Conservation (phyloP, 2,888 invertebrate species). For the Onchidella celtica region DNA sequence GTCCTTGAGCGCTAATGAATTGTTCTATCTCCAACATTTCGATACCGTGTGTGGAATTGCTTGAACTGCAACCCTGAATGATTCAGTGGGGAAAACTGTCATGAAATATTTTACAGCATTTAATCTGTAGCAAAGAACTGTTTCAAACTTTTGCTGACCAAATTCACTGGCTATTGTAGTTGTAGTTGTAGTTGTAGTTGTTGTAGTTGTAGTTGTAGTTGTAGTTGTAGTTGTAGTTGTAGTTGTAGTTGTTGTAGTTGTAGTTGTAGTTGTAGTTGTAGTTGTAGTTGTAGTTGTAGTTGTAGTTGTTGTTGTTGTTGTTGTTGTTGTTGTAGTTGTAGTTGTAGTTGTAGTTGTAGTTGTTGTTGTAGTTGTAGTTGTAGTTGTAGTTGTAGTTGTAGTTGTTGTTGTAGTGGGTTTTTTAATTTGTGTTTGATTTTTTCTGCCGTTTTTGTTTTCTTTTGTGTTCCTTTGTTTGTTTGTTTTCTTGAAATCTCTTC, state of each 20-base stretch:
- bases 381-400: conserved; percentile 1
- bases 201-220: conserved; percentile 1
- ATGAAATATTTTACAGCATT: too few species aligned
- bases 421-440: too few species aligned
- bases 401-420: neutral
- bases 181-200: conserved; percentile 1
- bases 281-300: conserved; percentile 1
- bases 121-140: too few species aligned
- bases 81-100: too few species aligned
- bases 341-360: conserved; percentile 1
- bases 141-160: neutral
- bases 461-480: too few species aligned
- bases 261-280: conserved; percentile 1
- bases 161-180: neutral
- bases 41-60: too few species aligned
- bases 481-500: too few species aligned
- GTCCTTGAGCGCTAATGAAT: too few species aligned
- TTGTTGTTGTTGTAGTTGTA: neutral
- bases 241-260: conserved; percentile 1
- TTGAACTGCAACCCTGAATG: too few species aligned
- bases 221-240: neutral
- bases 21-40: too few species aligned
- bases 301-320: neutral
- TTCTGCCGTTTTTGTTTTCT: too few species aligned
- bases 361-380: neutral